Conservation (phyloP, 1,140 invertebrate species). For the Aradophagus sp. region DNA sequence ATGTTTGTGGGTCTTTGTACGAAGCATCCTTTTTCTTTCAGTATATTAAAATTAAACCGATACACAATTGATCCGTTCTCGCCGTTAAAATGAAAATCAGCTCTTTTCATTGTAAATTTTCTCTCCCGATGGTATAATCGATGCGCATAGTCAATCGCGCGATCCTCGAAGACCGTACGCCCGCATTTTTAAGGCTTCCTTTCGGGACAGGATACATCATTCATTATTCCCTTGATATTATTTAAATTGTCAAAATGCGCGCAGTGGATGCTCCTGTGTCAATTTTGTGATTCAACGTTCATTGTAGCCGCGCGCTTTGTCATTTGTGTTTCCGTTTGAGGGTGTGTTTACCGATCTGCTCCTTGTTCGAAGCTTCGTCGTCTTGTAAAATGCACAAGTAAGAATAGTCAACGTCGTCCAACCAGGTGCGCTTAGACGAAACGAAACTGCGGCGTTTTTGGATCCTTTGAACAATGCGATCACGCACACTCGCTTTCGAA, state of each 20-base stretch:
- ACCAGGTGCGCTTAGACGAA: slow-evolving; percentile 66
- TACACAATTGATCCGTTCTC: slow-evolving; percentile 47
- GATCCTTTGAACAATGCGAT: slow-evolving; percentile 65
- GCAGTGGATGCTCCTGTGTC: slow-evolving; percentile 46
- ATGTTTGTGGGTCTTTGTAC: no score
- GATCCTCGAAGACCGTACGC: slow-evolving; percentile 52
- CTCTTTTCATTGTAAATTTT: slow-evolving; percentile 41
- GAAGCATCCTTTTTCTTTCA: no score
- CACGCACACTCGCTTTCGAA: slow-evolving; percentile 37
- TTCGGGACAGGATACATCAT: slow-evolving; percentile 38
- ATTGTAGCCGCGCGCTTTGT: slow-evolving; percentile 66
- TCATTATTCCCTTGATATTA: slow-evolving; percentile 46
- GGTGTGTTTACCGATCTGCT: slow-evolving; percentile 59
- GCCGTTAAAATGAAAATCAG: slow-evolving; percentile 42
- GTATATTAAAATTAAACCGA: no score
- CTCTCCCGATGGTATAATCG: slow-evolving; percentile 57
- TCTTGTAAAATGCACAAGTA: slow-evolving; percentile 35
- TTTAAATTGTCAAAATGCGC: slow-evolving; percentile 56
- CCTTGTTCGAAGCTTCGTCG: slow-evolving; percentile 56
- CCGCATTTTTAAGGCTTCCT: slow-evolving; percentile 50
- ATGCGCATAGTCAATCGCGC: slow-evolving; percentile 63
- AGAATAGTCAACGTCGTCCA: slow-evolving; percentile 59
- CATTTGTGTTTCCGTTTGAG: slow-evolving; percentile 70
- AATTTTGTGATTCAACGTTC: slow-evolving; percentile 62
- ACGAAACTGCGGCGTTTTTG: slow-evolving; percentile 67